A percentile compares a stretch with the other conserved stretches of the same genome.
These are phyloP conservation scores for Antheraea yamamai DNA, from an alignment of 2,888 invertebrate species.

Conservation along the genomic window DNA sequence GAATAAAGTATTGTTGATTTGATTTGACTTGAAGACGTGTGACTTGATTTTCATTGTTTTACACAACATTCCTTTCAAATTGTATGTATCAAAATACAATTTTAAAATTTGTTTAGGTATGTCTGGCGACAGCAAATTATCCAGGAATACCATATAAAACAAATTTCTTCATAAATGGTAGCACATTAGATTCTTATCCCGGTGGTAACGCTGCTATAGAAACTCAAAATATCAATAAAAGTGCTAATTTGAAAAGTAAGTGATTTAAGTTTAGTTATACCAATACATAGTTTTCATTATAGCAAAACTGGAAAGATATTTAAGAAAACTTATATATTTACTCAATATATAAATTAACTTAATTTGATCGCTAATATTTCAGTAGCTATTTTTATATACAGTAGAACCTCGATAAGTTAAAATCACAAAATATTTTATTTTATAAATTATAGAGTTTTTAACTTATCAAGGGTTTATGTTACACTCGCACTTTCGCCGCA, in stretches of 20 bases:
- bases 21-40: no score
- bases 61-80: not conserved
- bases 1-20: no score
- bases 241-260: constrained; percentile 62
- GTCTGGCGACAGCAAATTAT: constrained; percentile 92
- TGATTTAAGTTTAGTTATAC: constrained; percentile 16
- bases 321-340: no score
- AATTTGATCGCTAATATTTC: no score
- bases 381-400: no score
- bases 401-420: no score
- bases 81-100: not conserved
- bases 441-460: no score
- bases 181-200: constrained; percentile 44
- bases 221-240: constrained; percentile 55
- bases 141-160: constrained; percentile 79
- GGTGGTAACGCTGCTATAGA: constrained; percentile 55
- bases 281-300: not conserved
- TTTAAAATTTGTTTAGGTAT: constrained; percentile 70
- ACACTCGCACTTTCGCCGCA: no score
- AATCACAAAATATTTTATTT: no score
- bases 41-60: not conserved
- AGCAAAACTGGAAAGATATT: no score
- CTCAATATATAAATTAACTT: no score
- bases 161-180: constrained; percentile 67
- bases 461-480: no score